These are phyloP conservation scores for Calosoma granatense DNA, from an alignment of 1,140 invertebrate species.

Conservation along the genomic window DNA sequence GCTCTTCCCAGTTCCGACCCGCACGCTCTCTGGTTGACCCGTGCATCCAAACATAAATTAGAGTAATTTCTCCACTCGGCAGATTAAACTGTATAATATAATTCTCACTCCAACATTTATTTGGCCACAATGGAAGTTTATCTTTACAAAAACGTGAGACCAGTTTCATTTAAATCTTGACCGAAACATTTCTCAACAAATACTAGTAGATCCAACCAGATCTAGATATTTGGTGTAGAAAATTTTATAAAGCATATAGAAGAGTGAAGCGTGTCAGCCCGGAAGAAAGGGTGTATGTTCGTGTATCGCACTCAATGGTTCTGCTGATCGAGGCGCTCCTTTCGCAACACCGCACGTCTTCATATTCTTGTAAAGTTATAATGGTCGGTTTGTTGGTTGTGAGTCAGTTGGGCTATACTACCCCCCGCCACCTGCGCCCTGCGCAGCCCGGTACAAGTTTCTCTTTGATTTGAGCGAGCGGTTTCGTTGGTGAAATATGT, in stretches of 20 bases:
- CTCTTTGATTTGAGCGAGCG: conserved; percentile 6
- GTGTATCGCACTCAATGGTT: background rate
- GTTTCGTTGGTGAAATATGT: conserved; percentile 4
- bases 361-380: conserved; percentile 1
- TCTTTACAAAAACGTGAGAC: background rate
- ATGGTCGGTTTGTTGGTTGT: conserved; percentile 2
- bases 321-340: too few relatives aligned
- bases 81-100: background rate
- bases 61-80: background rate
- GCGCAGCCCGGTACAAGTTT: background rate
- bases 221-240: background rate
- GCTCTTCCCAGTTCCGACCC: background rate
- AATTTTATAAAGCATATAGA: background rate
- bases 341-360: background rate
- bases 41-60: background rate
- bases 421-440: background rate
- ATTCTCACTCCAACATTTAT: background rate
- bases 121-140: background rate
- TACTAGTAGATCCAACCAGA: background rate
- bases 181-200: background rate
- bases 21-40: background rate
- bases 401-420: background rate
- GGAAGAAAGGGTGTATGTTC: background rate
- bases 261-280: background rate
- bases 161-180: background rate